Base-by-base conservation (phyloP, 2,797 vertebrate species). In the Limnodromus scolopaceus region DNA sequence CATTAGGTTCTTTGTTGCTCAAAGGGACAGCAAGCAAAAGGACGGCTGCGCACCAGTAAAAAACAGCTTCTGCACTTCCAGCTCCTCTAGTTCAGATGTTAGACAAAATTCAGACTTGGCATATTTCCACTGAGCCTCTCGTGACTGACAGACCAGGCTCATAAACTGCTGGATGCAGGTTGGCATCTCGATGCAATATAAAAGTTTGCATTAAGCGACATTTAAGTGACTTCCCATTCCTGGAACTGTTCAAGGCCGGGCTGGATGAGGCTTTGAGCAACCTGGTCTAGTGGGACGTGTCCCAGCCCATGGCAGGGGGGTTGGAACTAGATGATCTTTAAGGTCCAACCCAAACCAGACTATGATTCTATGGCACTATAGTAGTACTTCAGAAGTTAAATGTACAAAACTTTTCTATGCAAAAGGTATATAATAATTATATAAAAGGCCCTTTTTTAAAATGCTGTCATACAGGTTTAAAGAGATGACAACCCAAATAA, bases 401-500 rank as follows among this genome's bases (percentile, higher is more conserved):
- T 4, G 25, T 30, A 68, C 78, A 71, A 36, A 2, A 4, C 25
- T 30, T 45, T 38, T 70, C 53, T 36, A 81, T 12, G 51, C 18
- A 83, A 85, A 83, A 84, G 14, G 9, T 27, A 7, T 4, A 65
- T 22, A 53, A 72, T 34, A 87, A 70, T 19, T 20, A 77, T n/a
- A 16, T n/a, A 55, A 84, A 89, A 63, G 43, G 17, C 16, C 92
- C 48, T 32, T 68, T 84, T 89, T 53, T 38, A 80, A 77, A 75
- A 79, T 20, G 24, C 49, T 84, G 70, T 49, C 81, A 77, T n/a
- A 16, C 10, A 48, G 51, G 27, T 85, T 92, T 89, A 83, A 71
- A 91, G 71, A 80, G 70, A 74, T 45, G 57, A 94, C 64, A 91
- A 87, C 27, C 13, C 71, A 91, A 94, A 87, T 65, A 95, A 79